phyloP scores from a whole-genome alignment of 92 coral and sea anemone species.

The Porites lobata region DNA sequence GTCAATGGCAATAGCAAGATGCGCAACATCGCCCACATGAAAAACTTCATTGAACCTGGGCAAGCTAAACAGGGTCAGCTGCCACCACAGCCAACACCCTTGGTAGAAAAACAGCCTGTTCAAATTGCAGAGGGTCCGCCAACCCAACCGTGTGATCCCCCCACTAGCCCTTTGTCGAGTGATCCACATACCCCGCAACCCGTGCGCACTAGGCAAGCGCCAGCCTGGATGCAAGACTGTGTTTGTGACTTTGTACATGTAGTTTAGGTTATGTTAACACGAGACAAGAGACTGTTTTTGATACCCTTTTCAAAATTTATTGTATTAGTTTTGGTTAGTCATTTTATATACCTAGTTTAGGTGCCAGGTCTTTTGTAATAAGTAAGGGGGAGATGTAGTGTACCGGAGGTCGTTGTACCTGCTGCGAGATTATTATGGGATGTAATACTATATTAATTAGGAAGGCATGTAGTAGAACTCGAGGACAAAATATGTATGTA shows the following conservation, averaged over 20 bases:
- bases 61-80: neutral
- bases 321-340: neutral
- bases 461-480: too few species aligned
- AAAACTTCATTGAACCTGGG: neutral
- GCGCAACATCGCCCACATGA: slow-evolving; percentile 59
- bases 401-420: too few species aligned
- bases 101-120: neutral
- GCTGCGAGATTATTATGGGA: too few species aligned
- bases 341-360: neutral
- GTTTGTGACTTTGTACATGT: neutral
- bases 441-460: too few species aligned
- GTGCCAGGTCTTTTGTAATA: neutral
- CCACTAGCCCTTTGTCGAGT: neutral
- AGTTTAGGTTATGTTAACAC: too few species aligned
- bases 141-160: neutral
- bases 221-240: neutral
- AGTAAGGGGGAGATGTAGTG: neutral
- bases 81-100: slow-evolving; percentile 1
- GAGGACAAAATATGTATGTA: too few species aligned
- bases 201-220: neutral
- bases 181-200: neutral
- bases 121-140: neutral
- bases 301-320: too few species aligned
- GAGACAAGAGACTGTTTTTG: too few species aligned
- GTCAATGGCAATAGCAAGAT: slow-evolving; percentile 59